Percentiles rank a stretch among this genome's conserved stretches.
These are phyloP conservation scores for Nycticebus coucang DNA, from an alignment of 2,113 vertebrate genomes.

Conservation along the genomic window DNA sequence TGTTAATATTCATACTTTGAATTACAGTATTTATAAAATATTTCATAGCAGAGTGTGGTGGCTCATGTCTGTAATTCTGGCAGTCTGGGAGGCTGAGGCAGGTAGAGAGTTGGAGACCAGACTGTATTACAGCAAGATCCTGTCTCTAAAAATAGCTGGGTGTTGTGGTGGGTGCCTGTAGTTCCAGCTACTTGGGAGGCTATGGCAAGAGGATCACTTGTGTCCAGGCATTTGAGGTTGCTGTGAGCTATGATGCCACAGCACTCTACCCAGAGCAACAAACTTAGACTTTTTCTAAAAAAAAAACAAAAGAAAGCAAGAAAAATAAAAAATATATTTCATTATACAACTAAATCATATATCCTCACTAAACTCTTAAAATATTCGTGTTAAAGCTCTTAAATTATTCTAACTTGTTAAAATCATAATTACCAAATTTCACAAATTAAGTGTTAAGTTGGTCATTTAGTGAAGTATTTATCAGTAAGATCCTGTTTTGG, in stretches of 20 bases:
- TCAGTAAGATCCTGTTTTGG: background rate
- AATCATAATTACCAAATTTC: conserved; percentile 38
- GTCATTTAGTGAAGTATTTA: conserved; percentile 4
- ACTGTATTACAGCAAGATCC: no score
- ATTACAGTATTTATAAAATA: background rate
- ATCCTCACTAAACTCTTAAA: background rate
- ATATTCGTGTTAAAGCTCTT: background rate
- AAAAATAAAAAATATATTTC: background rate
- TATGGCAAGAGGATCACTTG: no score
- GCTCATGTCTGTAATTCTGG: no score
- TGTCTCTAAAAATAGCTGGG: no score
- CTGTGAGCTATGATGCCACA: no score
- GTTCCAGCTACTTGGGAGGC: no score
- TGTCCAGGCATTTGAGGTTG: no score
- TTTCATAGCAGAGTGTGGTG: background rate
- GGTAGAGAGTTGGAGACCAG: no score
- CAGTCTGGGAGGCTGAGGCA: no score
- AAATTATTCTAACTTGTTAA: conserved; percentile 22
- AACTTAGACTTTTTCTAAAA: background rate
- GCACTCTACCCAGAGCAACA: no score
- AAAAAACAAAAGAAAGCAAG: background rate
- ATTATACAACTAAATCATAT: background rate
- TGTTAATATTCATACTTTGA: background rate
- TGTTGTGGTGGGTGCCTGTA: no score
- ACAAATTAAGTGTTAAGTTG: background rate